These are phyloP conservation scores for Macrophya alboannulata DNA, from an alignment of 2,888 invertebrate genomes.

Conservation along the genomic window DNA sequence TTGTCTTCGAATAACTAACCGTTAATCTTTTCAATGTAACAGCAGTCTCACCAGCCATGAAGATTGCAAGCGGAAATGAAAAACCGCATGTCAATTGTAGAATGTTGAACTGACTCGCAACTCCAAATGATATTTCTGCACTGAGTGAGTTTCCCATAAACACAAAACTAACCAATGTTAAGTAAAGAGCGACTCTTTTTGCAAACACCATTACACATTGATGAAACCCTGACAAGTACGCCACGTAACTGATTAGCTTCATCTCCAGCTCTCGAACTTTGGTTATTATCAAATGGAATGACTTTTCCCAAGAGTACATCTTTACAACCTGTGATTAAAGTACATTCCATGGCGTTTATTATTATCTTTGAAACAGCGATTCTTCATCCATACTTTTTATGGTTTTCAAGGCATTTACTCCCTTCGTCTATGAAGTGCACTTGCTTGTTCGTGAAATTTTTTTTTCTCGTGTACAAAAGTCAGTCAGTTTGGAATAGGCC, in stretches of 20 bases:
- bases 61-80: constrained; percentile 83
- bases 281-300: constrained; percentile 90
- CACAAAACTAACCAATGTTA: constrained; percentile 84
- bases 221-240: constrained; percentile 85
- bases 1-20: constrained; percentile 74
- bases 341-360: neutral
- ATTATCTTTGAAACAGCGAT: neutral
- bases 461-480: no score
- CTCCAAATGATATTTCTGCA: constrained; percentile 81
- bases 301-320: constrained; percentile 97
- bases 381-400: neutral
- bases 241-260: constrained; percentile 81
- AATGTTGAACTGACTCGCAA: constrained; percentile 85
- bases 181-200: constrained; percentile 87
- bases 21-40: constrained; percentile 83
- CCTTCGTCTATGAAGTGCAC: no score
- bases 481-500: neutral
- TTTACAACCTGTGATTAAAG: constrained; percentile 91
- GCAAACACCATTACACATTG: constrained; percentile 88
- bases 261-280: constrained; percentile 88
- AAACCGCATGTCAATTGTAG: constrained; percentile 84
- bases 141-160: constrained; percentile 75
- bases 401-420: no score
- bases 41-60: constrained; percentile 81
- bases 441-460: no score